Evolutionary conservation across 2,113 vertebrate species (phyloP).

Genomic region (Psilopogon haemacephalus): DNA sequence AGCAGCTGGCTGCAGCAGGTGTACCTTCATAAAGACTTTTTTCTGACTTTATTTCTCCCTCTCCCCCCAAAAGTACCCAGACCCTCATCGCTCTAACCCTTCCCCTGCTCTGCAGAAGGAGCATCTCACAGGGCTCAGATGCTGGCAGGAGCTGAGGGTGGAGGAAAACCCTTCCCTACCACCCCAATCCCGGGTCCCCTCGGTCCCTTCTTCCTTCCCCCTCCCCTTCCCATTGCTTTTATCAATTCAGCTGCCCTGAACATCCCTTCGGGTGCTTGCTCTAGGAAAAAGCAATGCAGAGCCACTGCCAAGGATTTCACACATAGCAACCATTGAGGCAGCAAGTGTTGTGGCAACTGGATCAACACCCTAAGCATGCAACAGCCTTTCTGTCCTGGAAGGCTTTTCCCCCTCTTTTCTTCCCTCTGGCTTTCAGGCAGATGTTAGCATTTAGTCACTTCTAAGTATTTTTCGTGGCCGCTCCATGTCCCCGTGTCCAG

Average conservation of each 20-base stretch:
- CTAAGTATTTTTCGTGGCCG: background rate
- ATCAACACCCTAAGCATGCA: slow-evolving; percentile 25
- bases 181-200: accelerated
- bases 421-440: background rate
- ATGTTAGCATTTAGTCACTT: slow-evolving; percentile 13
- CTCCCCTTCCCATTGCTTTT: background rate
- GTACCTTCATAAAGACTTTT: background rate
- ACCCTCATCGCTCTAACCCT: background rate
- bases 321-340: slow-evolving; percentile 52
- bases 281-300: slow-evolving; percentile 33
- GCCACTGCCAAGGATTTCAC: slow-evolving; percentile 52
- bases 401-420: background rate
- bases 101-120: background rate
- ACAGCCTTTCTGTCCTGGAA: slow-evolving; percentile 47
- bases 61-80: background rate
- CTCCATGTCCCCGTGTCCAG: background rate
- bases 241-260: background rate
- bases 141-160: accelerated
- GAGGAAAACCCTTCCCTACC: background rate
- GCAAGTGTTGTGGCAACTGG: slow-evolving; percentile 49
- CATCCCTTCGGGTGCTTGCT: slow-evolving; percentile 47
- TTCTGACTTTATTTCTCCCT: background rate
- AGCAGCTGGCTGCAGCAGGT: background rate
- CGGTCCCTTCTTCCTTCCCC: background rate
- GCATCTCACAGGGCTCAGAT: accelerated